phyloP scores from a whole-genome alignment of 2,888 invertebrate genomes.

The Drosophila anomalata region DNA sequence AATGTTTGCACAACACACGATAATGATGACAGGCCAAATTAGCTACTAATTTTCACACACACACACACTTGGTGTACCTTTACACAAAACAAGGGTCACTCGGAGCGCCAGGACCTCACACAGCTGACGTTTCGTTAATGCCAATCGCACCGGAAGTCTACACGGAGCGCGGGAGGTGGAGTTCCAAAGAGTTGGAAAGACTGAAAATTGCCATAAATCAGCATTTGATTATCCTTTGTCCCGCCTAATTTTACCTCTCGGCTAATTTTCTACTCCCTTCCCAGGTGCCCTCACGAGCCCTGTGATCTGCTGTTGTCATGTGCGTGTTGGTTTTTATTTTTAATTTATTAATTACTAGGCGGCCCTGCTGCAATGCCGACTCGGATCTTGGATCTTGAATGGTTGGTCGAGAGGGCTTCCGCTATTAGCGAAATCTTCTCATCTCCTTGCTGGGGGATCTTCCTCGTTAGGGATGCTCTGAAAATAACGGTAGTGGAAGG shows the following conservation, averaged over 20 bases:
- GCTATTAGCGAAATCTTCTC: constrained; percentile 67
- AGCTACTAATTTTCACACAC: constrained; percentile 74
- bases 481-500: constrained; percentile 1
- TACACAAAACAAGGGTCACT: constrained; percentile 49
- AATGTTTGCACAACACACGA: constrained; percentile 78
- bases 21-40: constrained; percentile 80
- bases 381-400: constrained; percentile 8
- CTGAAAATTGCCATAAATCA: constrained; percentile 74
- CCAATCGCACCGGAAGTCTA: constrained; percentile 52
- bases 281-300: constrained; percentile 2
- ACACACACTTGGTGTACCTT: constrained; percentile 9
- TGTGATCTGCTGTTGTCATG: constrained; percentile 45
- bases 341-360: constrained; percentile 78
- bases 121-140: constrained; percentile 63
- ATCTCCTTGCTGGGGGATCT: constrained; percentile 31
- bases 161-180: constrained; percentile 23
- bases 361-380: constrained; percentile 36
- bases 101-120: constrained; percentile 69
- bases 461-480: constrained; percentile 13
- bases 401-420: constrained; percentile 56
- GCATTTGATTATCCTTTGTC: constrained; percentile 76
- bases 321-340: constrained; percentile 73
- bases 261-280: constrained; percentile 31
- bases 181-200: constrained; percentile 11
- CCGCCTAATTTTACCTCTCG: constrained; percentile 43